Conservation (phyloP, 2,113 vertebrate species). For the Aplodontia rufa region DNA sequence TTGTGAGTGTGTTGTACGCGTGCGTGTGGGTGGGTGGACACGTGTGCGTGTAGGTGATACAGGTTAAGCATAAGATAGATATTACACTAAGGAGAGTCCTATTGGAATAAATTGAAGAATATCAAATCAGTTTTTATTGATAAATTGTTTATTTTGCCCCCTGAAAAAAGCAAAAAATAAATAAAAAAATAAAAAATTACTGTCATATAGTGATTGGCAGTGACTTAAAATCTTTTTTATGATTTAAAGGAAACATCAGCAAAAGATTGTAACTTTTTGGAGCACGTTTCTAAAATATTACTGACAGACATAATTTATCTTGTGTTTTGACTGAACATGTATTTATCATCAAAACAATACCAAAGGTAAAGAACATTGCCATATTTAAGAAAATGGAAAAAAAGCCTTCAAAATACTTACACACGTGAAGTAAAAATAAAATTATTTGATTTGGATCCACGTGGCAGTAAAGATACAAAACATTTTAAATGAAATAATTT, state of each 20-base stretch:
- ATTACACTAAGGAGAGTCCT: not conserved
- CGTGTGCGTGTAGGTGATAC: not conserved
- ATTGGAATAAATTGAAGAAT: slow-evolving; percentile 62
- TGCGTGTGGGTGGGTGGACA: not conserved
- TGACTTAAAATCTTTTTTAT: slow-evolving; percentile 71
- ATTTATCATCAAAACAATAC: slow-evolving; percentile 69
- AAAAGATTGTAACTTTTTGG: slow-evolving; percentile 61
- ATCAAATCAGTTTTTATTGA: slow-evolving; percentile 63
- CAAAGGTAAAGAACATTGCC: slow-evolving; percentile 41
- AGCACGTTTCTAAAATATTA: slow-evolving; percentile 72
- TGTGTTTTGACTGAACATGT: slow-evolving; percentile 72
- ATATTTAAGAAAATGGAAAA: slow-evolving; percentile 47
- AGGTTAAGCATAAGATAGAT: not conserved
- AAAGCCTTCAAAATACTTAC: slow-evolving; percentile 13
- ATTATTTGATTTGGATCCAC: slow-evolving; percentile 65
- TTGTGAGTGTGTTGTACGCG: not conserved
- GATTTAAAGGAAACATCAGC: slow-evolving; percentile 69
- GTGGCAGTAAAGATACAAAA: slow-evolving; percentile 67
- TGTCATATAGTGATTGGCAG: slow-evolving; percentile 28
- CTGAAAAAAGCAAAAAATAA: slow-evolving; percentile 38
- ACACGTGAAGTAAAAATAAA: slow-evolving; percentile 52
- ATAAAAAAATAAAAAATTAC: slow-evolving; percentile 56
- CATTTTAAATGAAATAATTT: slow-evolving; percentile 73
- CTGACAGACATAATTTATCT: slow-evolving; percentile 76
- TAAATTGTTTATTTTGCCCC: slow-evolving; percentile 58